Conservation (phyloP, 2,113 vertebrate genomes). For the Nipponia nippon region DNA sequence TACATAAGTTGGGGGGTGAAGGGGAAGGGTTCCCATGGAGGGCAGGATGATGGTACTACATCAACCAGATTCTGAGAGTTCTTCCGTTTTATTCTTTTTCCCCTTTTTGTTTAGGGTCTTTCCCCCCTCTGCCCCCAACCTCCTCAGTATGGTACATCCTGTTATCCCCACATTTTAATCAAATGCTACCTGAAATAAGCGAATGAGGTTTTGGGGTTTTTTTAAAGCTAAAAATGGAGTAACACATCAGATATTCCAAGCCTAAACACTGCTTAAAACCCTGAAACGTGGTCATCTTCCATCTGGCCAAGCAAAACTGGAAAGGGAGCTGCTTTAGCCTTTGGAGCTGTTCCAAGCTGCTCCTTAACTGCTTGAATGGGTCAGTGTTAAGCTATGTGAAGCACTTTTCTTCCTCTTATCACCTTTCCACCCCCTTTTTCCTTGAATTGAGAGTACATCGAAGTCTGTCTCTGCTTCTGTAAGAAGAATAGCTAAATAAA, state of each 20-base stretch:
- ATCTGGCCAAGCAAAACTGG: conserved; percentile 12
- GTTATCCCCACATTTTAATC: neutral
- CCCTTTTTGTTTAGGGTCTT: neutral
- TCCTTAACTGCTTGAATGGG: conserved; percentile 2
- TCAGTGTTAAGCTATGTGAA: conserved; percentile 35
- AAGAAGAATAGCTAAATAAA: neutral
- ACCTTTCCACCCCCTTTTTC: neutral
- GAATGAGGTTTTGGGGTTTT: neutral
- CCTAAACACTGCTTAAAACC: neutral
- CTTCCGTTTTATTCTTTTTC: neutral
- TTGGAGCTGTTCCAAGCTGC: conserved; percentile 8
- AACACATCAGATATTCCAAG: neutral
- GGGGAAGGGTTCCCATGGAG: neutral
- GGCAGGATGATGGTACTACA: neutral
- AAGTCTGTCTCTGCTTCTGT: neutral
- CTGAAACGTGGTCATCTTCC: neutral
- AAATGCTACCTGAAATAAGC: neutral
- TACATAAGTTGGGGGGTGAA: neutral
- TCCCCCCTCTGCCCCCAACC: rapidly evolving
- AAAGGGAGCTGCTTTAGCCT: conserved; percentile 9
- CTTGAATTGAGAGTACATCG: neutral
- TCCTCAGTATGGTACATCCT: neutral
- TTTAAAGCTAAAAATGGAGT: neutral
- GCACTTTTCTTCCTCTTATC: conserved; percentile 11
- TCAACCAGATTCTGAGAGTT: neutral